phyloP scores from a whole-genome alignment of 2,797 vertebrate species.

The Potorous gilbertii region DNA sequence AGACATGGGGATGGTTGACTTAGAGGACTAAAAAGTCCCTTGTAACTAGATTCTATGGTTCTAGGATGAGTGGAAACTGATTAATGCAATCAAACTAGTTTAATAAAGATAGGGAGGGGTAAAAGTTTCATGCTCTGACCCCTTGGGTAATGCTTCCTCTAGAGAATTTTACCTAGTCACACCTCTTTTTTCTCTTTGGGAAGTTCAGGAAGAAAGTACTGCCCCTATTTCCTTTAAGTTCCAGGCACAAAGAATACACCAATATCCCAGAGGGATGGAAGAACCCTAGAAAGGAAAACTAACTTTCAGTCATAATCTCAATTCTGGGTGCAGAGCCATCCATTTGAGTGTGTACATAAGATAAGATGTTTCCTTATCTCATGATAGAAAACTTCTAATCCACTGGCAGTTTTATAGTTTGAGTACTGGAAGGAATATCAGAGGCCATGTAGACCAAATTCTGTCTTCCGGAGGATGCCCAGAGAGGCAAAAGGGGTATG shows the following conservation, averaged over 20 bases:
- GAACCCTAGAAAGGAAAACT: background rate
- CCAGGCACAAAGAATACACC: background rate
- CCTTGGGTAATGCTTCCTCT: background rate
- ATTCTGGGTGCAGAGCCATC: background rate
- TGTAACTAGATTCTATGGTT: background rate
- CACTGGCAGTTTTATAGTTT: background rate
- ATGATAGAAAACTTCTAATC: background rate
- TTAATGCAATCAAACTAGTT: background rate
- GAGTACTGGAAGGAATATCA: background rate
- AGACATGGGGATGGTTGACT: background rate
- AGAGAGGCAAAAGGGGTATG: background rate
- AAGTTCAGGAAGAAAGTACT: background rate
- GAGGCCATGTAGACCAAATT: background rate
- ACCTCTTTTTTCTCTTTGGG: constrained; percentile 4
- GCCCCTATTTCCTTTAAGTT: background rate
- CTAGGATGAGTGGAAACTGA: background rate
- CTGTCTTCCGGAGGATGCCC: background rate
- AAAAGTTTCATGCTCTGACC: background rate
- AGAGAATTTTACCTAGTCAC: background rate
- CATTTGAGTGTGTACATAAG: too few relatives aligned
- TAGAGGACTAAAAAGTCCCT: background rate
- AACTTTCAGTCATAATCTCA: background rate
- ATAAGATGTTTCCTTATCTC: background rate
- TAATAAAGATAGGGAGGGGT: background rate
- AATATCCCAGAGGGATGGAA: background rate